Evolutionary conservation across 2,113 vertebrate species (phyloP), one percentile per base, ranked within the genome.

Genomic region (Daboia siamensis): DNA sequence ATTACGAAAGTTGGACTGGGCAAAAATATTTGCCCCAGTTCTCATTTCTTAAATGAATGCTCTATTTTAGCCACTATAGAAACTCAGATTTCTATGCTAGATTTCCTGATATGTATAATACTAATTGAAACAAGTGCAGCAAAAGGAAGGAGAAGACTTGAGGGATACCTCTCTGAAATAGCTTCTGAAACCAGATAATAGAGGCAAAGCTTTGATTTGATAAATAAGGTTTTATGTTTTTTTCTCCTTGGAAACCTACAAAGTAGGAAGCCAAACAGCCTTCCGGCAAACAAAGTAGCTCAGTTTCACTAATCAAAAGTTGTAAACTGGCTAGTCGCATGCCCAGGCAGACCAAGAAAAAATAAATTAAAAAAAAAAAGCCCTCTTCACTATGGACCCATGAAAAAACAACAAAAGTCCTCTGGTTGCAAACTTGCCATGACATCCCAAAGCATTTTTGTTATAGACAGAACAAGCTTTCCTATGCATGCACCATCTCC

Each of bases 41-140:
- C 95, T 95, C 95, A 92, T 94, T 97, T 96, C 95, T 96, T 95
- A 96, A 51, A 96, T 96, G 95, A 97, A 96, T 96, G 93, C 91
- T 48, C 44, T 2, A 91, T 96, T 93, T 96, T 92, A 23, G 93
- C 80, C 94, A 86, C 88, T 0, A 10, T 61, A 84, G 21, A 97
- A 94, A 94, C 94, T 95, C 94, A 86, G 91, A 86, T 80, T 90
- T 94, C 93, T 93, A 9, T 95, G 29, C 74, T 33, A 86, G 52
- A 39, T 23, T 64, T 90, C n/a, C 88, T 23, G 39, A 20, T 90
- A 26, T 10, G 26, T 3, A 2, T 59, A 39, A 12, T 48, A 64
- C 56, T 39, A 46, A 90, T 54, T 86, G 80, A 93, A 86, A 93
- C 46, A 54, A 57, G 29, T 48, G 88, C 39, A 46, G 39, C 33